Conservation (phyloP, 2,113 vertebrate genomes). For the Lichenostomus cassidix region DNA sequence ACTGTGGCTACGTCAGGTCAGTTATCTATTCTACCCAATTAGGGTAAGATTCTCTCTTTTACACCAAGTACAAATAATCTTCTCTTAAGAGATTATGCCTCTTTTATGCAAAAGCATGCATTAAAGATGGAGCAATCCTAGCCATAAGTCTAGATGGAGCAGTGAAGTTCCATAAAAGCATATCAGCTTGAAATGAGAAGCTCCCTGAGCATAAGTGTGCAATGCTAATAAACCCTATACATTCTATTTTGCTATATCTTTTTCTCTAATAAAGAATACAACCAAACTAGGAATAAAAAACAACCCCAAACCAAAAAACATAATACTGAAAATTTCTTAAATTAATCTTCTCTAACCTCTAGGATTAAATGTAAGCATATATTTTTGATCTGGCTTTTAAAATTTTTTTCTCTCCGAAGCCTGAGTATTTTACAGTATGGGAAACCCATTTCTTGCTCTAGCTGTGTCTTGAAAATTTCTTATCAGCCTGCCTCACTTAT, state of each 20-base stretch:
- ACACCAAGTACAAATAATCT: background rate
- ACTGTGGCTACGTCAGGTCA: background rate
- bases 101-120: background rate
- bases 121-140: background rate
- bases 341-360: background rate
- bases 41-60: background rate
- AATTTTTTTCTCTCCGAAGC: background rate
- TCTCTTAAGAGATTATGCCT: background rate
- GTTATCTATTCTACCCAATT: background rate
- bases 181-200: background rate
- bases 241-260: background rate
- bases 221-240: background rate
- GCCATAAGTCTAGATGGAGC: accelerated
- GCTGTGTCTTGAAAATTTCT: background rate
- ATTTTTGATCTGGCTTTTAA: background rate
- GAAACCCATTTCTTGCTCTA: background rate
- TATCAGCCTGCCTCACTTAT: background rate
- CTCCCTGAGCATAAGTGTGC: background rate
- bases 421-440: background rate
- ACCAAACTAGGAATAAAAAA: background rate
- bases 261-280: background rate
- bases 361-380: background rate
- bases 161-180: background rate
- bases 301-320: accelerated
- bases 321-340: background rate